Percentiles rank a stretch among this genome's conserved stretches.
phyloP scores from a whole-genome alignment of 2,113 vertebrate genomes.

The Halichoerus grypus region DNA sequence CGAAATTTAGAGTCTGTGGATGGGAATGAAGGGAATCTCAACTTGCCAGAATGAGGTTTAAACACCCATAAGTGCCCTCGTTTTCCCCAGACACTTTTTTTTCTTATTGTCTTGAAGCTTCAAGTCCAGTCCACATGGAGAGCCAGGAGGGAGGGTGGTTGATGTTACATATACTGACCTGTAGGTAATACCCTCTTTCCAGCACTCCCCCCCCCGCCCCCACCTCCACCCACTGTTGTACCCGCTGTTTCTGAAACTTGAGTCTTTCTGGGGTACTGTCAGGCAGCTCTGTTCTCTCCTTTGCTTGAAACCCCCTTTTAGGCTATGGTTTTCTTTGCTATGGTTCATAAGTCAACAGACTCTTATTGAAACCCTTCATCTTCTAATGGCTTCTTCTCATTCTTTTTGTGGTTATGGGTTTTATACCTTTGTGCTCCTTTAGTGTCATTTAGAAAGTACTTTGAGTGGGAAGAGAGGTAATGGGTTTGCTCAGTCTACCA shows the following conservation, averaged over 20 bases:
- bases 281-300: not conserved
- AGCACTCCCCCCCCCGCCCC: not conserved
- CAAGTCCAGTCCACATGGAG: not conserved
- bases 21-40: not conserved
- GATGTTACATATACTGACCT: not conserved
- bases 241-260: not conserved
- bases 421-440: not conserved
- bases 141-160: not conserved
- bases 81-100: not conserved
- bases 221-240: not conserved
- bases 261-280: not conserved
- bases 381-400: not conserved
- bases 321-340: conserved; percentile 36
- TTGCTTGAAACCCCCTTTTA: not conserved
- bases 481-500: not conserved
- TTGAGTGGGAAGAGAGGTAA: not conserved
- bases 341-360: not conserved
- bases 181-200: not conserved
- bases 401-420: conserved; percentile 9
- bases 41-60: not conserved
- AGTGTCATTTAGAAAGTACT: conserved; percentile 13
- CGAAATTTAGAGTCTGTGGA: not conserved
- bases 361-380: conserved; percentile 40
- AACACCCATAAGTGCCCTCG: not conserved
- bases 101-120: not conserved